A percentile compares a stretch with the other conserved stretches of the same genome.
Conservation (phyloP, 2,113 vertebrate genomes). For the Anthoscopus minutus region DNA sequence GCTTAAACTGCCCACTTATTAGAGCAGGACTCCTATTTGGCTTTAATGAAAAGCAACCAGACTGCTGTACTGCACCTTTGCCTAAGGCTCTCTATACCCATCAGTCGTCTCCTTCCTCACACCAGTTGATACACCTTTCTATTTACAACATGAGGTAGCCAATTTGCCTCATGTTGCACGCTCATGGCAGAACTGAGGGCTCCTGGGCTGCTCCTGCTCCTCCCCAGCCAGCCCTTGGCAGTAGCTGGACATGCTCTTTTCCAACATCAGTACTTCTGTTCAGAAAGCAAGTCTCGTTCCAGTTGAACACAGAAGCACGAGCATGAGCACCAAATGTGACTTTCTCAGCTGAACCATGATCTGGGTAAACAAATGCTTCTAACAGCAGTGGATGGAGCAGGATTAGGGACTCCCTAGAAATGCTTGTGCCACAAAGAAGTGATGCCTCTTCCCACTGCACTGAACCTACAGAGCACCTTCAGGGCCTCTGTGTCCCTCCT, state of each 20-base stretch:
- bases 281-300: background rate
- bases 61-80: background rate
- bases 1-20: background rate
- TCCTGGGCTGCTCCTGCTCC: background rate
- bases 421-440: accelerated
- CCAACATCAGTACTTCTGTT: background rate
- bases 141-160: background rate
- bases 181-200: background rate
- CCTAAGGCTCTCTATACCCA: background rate
- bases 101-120: background rate
- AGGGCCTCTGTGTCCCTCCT: background rate
- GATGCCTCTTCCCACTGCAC: background rate
- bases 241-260: background rate
- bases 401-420: background rate
- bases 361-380: background rate
- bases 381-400: background rate
- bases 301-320: background rate
- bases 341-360: background rate
- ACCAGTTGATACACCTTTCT: background rate
- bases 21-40: background rate
- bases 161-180: background rate
- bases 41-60: background rate
- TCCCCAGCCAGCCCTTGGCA: background rate
- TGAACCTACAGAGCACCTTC: background rate
- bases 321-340: background rate